Evolutionary conservation across 53 echinoderm and acorn worm genomes (phyloP).

Genomic region (Zoroaster sp.): DNA sequence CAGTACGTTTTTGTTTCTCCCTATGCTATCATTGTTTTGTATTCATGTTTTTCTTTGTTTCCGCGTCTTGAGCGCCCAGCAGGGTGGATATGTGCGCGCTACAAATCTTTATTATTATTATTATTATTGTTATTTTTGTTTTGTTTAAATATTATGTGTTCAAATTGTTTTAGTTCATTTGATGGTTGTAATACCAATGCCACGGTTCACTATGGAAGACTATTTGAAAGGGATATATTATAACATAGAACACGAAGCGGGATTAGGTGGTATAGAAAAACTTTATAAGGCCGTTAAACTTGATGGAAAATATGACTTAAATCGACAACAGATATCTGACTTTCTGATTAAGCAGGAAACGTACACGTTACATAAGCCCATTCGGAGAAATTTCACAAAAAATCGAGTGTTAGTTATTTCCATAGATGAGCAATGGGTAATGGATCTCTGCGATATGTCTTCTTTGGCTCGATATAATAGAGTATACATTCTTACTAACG

Average conservation of each 20-base stretch:
- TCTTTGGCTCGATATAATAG: slow-evolving; percentile 50
- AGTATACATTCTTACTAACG: slow-evolving; percentile 52
- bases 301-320: slow-evolving; percentile 42
- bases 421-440: slow-evolving; percentile 57
- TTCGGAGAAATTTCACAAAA: slow-evolving; percentile 22
- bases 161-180: not conserved
- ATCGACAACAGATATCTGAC: slow-evolving; percentile 7
- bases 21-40: too few relatives aligned
- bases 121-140: too few relatives aligned
- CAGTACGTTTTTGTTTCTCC: too few relatives aligned
- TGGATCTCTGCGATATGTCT: slow-evolving; percentile 60
- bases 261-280: slow-evolving; percentile 55
- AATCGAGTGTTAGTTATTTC: slow-evolving; percentile 50
- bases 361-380: slow-evolving; percentile 61
- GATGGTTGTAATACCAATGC: not conserved
- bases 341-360: slow-evolving; percentile 50
- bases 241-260: slow-evolving; percentile 16
- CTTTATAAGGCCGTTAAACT: slow-evolving; percentile 44
- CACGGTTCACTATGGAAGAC: not conserved
- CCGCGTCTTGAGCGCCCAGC: too few relatives aligned
- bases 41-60: too few relatives aligned
- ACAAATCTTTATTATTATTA: too few relatives aligned
- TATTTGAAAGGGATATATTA: slow-evolving; percentile 52
- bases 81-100: too few relatives aligned
- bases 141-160: not conserved